Percentiles rank a stretch among this genome's conserved stretches.
phyloP scores from a whole-genome alignment of 2,797 vertebrate genomes.

The Pampus argenteus region DNA sequence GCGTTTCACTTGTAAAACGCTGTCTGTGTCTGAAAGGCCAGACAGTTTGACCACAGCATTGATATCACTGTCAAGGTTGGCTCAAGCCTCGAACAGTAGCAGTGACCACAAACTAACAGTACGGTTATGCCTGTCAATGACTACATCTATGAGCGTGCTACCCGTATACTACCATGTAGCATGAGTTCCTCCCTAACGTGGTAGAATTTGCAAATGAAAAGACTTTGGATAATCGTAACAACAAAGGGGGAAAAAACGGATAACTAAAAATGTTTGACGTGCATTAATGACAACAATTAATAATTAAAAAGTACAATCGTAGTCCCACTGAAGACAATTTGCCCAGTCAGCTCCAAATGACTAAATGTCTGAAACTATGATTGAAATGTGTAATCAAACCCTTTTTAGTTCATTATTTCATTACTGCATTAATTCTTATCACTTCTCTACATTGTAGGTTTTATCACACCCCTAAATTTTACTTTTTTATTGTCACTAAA shows the following conservation, averaged over 20 bases:
- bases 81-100: conserved; percentile 56
- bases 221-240: not conserved
- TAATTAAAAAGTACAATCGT: not conserved
- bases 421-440: no score
- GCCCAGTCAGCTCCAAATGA: not conserved
- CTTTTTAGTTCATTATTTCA: no score
- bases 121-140: conserved; percentile 18
- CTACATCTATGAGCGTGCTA: no score
- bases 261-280: no score
- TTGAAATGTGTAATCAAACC: not conserved
- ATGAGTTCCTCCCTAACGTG: not conserved
- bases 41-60: conserved; percentile 47
- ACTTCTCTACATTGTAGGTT: not conserved
- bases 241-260: not conserved
- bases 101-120: conserved; percentile 25
- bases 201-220: not conserved
- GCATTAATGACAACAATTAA: not conserved
- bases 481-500: not conserved
- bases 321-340: not conserved
- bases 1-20: conserved; percentile 55
- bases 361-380: not conserved
- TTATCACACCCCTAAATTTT: not conserved
- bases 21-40: conserved; percentile 40
- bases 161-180: no score
- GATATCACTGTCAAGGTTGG: conserved; percentile 48